These are phyloP conservation scores for Epizoanthus scotinus DNA, from an alignment of 92 coral and sea anemone species.

Conservation along the genomic window DNA sequence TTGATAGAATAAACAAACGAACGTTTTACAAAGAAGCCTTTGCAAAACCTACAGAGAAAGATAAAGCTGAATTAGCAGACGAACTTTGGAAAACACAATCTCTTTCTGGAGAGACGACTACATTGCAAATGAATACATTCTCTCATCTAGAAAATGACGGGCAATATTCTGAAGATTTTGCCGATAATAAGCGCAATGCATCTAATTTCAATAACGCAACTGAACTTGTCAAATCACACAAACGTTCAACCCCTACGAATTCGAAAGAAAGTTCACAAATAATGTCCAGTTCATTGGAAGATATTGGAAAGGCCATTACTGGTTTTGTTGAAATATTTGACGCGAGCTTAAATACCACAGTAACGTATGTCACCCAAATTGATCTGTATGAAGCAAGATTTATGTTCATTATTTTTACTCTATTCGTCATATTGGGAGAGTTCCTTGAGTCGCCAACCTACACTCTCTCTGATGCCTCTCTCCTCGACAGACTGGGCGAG, in stretches of 20 bases:
- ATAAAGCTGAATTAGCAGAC: not conserved
- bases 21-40: not conserved
- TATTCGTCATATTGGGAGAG: constrained; percentile 63
- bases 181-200: not conserved
- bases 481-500: constrained; percentile 65
- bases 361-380: constrained; percentile 42
- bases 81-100: not conserved
- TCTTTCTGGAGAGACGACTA: not conserved
- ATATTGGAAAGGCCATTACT: constrained; percentile 15
- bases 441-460: constrained; percentile 67
- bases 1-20: not conserved
- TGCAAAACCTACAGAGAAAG: not conserved
- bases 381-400: constrained; percentile 51
- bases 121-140: not conserved
- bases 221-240: not conserved
- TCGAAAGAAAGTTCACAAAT: not conserved
- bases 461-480: constrained; percentile 68
- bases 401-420: constrained; percentile 57
- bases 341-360: constrained; percentile 33
- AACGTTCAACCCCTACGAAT: not conserved
- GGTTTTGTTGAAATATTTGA: constrained; percentile 10
- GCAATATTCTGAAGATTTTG: not conserved
- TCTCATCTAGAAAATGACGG: not conserved
- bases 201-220: not conserved
- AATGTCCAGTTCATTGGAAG: constrained; percentile 34